These are phyloP conservation scores for Harpegnathos saltator DNA, from an alignment of 1,140 invertebrate genomes.

Conservation along the genomic window DNA sequence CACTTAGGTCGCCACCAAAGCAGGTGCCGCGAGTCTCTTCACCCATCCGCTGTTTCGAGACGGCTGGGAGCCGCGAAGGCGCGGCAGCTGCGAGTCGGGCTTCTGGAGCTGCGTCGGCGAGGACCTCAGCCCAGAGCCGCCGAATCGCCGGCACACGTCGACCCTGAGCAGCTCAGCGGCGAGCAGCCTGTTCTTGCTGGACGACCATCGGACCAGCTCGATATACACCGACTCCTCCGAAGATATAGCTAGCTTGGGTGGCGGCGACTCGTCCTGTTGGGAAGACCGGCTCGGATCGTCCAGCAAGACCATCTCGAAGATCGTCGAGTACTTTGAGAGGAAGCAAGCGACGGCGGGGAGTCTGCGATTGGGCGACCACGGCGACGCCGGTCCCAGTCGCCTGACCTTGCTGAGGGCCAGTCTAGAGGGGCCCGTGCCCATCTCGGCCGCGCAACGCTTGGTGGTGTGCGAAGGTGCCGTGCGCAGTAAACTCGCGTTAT, in stretches of 20 bases:
- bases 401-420: conserved; percentile 81
- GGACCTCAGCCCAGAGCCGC: conserved; percentile 87
- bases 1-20: conserved; percentile 83
- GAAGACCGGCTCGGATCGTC: conserved; percentile 89
- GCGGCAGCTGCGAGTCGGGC: conserved; percentile 95
- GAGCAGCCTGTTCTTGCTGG: conserved; percentile 87
- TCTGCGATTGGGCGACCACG: conserved; percentile 77
- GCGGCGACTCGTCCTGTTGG: conserved; percentile 90
- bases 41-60: conserved; percentile 86
- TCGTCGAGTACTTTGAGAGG: conserved; percentile 95
- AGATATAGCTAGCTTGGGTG: conserved; percentile 92
- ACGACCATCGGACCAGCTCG: conserved; percentile 91
- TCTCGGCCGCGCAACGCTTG: conserved; percentile 87
- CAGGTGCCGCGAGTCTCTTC: conserved; percentile 84
- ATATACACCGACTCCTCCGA: conserved; percentile 95
- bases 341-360: conserved; percentile 86
- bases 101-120: conserved; percentile 95
- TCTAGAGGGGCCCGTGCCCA: conserved; percentile 80
- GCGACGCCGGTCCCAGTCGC: conserved; percentile 77
- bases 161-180: conserved; percentile 88
- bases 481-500: conserved; percentile 93
- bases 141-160: conserved; percentile 83
- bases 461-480: conserved; percentile 94
- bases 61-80: conserved; percentile 87
- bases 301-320: conserved; percentile 91